phyloP scores from a whole-genome alignment of 2,113 vertebrate genomes.

The Plotosus lineatus region DNA sequence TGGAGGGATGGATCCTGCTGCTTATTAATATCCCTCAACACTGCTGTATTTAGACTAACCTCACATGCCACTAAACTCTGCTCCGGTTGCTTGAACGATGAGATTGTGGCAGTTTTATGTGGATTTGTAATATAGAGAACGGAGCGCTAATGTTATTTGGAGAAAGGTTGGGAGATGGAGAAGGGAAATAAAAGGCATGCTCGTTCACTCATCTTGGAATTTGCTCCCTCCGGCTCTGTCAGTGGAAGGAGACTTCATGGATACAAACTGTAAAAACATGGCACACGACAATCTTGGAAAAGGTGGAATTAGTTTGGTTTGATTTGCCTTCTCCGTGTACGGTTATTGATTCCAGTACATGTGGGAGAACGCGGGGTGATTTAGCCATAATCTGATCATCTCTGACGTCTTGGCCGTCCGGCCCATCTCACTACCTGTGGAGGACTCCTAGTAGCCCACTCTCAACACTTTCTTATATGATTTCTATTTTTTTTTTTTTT shows the following conservation, averaged over 20 bases:
- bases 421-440: slow-evolving; percentile 51
- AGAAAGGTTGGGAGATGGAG: slow-evolving; percentile 44
- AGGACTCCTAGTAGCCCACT: slow-evolving; percentile 46
- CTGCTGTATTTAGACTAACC: slow-evolving; percentile 54
- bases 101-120: slow-evolving; percentile 50
- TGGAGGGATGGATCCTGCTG: slow-evolving; percentile 39
- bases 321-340: slow-evolving; percentile 56
- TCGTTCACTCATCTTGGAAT: slow-evolving; percentile 30
- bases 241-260: slow-evolving; percentile 50
- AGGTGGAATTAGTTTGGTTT: slow-evolving; percentile 70
- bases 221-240: slow-evolving; percentile 40
- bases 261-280: slow-evolving; percentile 60
- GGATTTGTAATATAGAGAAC: slow-evolving; percentile 55
- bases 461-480: slow-evolving; percentile 62
- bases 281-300: slow-evolving; percentile 77
- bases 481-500: slow-evolving; percentile 66
- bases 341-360: slow-evolving; percentile 57
- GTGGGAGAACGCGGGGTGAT: slow-evolving; percentile 58
- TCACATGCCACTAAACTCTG: slow-evolving; percentile 55
- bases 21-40: slow-evolving; percentile 40
- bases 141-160: slow-evolving; percentile 43
- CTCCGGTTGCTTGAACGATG: slow-evolving; percentile 31
- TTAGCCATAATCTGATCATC: slow-evolving; percentile 66
- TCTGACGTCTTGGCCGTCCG: slow-evolving; percentile 48
- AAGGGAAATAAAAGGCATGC: slow-evolving; percentile 44